Percentiles rank a stretch among this genome's conserved stretches.
Evolutionary conservation across 2,113 vertebrate genomes (phyloP).

Genomic region (Eptatretus burgeri): DNA sequence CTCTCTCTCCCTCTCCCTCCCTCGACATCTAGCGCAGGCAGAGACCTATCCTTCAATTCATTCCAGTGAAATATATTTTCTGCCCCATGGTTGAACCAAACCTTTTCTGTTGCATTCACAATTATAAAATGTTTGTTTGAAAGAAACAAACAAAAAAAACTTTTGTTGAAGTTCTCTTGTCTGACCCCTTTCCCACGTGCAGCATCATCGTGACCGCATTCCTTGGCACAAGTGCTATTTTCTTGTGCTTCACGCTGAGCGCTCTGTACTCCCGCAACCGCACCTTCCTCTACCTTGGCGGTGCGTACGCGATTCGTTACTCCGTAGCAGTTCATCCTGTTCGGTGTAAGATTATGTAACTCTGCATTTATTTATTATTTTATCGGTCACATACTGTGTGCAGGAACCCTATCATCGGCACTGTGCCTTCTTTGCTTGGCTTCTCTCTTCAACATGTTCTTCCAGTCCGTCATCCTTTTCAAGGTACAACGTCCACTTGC

Average conservation of each 20-base stretch:
- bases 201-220: conserved; percentile 77
- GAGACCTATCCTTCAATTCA: too few relatives aligned
- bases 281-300: conserved; percentile 68
- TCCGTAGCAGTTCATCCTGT: not conserved
- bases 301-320: conserved; percentile 15
- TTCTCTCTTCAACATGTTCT: conserved; percentile 42
- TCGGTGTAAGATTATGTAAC: not conserved
- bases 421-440: conserved; percentile 40
- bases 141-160: too few relatives aligned
- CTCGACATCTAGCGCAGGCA: too few relatives aligned
- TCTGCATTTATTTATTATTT: not conserved
- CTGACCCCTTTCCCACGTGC: not conserved
- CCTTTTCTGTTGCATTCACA: too few relatives aligned
- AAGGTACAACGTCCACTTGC: conserved; percentile 22
- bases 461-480: conserved; percentile 45
- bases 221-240: conserved; percentile 52
- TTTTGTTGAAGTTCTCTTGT: too few relatives aligned
- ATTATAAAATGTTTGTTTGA: too few relatives aligned
- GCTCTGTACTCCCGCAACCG: conserved; percentile 60
- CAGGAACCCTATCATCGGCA: conserved; percentile 53
- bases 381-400: not conserved
- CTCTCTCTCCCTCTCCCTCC: too few relatives aligned
- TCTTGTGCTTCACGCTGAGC: conserved; percentile 65
- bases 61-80: too few relatives aligned
- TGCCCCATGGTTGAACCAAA: too few relatives aligned